phyloP scores from a whole-genome alignment of 2,888 invertebrate species.

The Mesopsocus fuscifrons region DNA sequence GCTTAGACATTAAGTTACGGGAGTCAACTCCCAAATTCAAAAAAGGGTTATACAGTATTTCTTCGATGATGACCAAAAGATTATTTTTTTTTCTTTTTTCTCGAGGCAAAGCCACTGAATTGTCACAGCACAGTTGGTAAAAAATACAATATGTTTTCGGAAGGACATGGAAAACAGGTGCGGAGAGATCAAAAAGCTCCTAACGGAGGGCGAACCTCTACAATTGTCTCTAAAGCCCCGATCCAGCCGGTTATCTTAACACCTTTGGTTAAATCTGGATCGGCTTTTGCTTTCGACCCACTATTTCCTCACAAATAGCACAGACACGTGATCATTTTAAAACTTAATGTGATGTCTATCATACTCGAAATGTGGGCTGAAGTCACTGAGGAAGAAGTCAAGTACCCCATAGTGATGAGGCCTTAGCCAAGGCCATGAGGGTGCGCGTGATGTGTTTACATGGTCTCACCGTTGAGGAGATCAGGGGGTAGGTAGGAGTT shows the following conservation, averaged over 20 bases:
- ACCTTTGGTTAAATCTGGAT: not conserved
- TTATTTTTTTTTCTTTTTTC: constrained; percentile 16
- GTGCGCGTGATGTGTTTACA: constrained; percentile 31
- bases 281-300: not conserved
- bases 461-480: constrained; percentile 70
- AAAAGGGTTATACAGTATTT: not conserved
- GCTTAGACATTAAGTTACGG: not conserved
- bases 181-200: no score
- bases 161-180: constrained; percentile 1
- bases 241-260: no score
- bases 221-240: no score
- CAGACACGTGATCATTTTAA: no score
- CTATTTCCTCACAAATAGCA: constrained; percentile 1
- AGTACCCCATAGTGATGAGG: no score
- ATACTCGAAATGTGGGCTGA: no score
- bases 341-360: no score
- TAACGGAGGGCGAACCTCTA: no score
- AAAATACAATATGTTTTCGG: constrained; percentile 21
- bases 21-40: not conserved
- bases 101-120: constrained; percentile 31
- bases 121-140: constrained; percentile 36
- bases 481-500: constrained; percentile 77
- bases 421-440: no score
- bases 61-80: constrained; percentile 1
- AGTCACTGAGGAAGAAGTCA: no score